phyloP scores from a whole-genome alignment of 2,888 invertebrate species.

The Megalurothrips usitatus region DNA sequence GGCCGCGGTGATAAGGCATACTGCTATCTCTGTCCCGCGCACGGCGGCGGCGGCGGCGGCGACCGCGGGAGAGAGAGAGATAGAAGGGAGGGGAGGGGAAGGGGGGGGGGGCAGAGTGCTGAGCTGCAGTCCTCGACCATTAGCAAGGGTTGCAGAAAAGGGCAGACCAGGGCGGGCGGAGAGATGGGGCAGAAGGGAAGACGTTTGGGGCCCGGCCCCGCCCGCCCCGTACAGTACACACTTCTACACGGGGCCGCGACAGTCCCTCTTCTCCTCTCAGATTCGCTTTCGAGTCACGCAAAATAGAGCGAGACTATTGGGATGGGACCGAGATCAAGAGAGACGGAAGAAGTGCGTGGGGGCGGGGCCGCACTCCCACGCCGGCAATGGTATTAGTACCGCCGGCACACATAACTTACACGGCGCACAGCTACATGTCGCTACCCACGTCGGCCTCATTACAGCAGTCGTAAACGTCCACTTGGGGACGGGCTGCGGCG shows the following conservation, averaged over 20 bases:
- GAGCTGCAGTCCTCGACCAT: neutral
- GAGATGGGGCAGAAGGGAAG: neutral
- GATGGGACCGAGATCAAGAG: neutral
- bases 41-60: too few relatives aligned
- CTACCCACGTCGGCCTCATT: slow-evolving; percentile 17
- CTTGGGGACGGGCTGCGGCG: neutral
- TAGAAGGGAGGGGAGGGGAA: too few relatives aligned
- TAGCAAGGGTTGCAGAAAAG: slow-evolving; percentile 6
- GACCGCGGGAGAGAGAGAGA: too few relatives aligned
- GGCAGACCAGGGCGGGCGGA: neutral
- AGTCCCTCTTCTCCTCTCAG: too few relatives aligned
- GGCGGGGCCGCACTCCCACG: neutral
- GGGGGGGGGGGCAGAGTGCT: too few relatives aligned
- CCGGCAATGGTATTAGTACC: neutral
- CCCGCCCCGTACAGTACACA: neutral
- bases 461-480: slow-evolving; percentile 15
- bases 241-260: neutral
- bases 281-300: neutral
- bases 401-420: neutral
- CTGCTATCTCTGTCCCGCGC: neutral
- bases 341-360: neutral
- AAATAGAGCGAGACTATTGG: too few relatives aligned
- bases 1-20: slow-evolving; percentile 14
- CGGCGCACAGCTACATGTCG: neutral
- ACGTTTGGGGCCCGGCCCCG: neutral